These are phyloP conservation scores for Chrysochloris asiatica DNA, from an alignment of 2,113 vertebrate species.

Conservation along the genomic window DNA sequence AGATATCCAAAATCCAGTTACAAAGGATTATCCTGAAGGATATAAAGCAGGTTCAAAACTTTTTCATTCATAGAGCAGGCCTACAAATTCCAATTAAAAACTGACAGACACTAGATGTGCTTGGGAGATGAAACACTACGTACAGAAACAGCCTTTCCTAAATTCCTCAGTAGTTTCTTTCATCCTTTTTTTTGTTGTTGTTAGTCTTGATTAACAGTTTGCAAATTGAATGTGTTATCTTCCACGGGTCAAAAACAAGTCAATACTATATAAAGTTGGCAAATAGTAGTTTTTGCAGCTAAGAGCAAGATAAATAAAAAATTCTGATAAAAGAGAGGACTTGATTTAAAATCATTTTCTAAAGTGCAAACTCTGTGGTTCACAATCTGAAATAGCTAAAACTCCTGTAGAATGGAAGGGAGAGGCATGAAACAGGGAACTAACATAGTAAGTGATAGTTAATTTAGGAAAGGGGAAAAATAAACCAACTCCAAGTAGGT, in stretches of 20 bases:
- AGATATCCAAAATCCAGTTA: constrained; percentile 69
- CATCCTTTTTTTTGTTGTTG: constrained; percentile 51
- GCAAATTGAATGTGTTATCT: constrained; percentile 70
- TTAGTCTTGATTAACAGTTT: constrained; percentile 64
- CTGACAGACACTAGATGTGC: constrained; percentile 70
- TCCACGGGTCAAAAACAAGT: constrained; percentile 84
- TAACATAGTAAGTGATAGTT: constrained; percentile 85
- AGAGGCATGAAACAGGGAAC: constrained; percentile 87
- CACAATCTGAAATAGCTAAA: constrained; percentile 95
- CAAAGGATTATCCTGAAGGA: constrained; percentile 79
- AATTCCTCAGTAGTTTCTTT: constrained; percentile 83
- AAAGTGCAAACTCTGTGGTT: constrained; percentile 99
- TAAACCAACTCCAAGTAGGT: constrained; percentile 76
- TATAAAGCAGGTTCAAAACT: constrained; percentile 82
- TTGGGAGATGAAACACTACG: constrained; percentile 77
- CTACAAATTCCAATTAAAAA: constrained; percentile 78
- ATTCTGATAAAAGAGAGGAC: constrained; percentile 89
- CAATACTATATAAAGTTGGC: constrained; percentile 81
- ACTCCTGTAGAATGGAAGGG: constrained; percentile 88
- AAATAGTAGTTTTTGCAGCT: constrained; percentile 81
- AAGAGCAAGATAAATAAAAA: constrained; percentile 81
- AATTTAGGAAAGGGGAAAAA: constrained; percentile 80
- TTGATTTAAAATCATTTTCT: constrained; percentile 88
- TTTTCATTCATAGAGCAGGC: constrained; percentile 77
- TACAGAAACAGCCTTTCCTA: constrained; percentile 82